phyloP scores from a whole-genome alignment of 2,797 vertebrate genomes.

The Danio choprae region DNA sequence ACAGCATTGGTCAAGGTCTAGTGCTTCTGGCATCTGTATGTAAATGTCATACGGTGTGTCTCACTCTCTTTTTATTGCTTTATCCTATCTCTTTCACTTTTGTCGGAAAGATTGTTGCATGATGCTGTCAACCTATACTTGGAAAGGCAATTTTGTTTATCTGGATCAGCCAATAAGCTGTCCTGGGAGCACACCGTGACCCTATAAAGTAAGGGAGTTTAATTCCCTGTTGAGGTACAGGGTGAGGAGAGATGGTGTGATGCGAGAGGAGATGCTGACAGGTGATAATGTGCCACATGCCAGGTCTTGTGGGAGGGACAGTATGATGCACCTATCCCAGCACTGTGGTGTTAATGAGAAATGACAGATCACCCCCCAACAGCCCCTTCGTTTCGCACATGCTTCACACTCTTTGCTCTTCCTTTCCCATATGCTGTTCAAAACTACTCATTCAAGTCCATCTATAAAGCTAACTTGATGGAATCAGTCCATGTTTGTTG shows the following conservation, averaged over 20 bases:
- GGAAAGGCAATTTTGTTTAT: slow-evolving; percentile 1
- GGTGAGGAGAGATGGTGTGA: slow-evolving; percentile 5
- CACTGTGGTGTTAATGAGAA: slow-evolving; percentile 48
- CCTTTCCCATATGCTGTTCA: slow-evolving; percentile 5
- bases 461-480: background rate
- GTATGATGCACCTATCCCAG: slow-evolving; percentile 9
- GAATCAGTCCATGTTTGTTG: slow-evolving; percentile 9
- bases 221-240: background rate
- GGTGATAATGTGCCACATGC: slow-evolving; percentile 54
- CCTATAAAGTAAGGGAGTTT: background rate
- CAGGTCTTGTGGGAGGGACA: slow-evolving; percentile 39
- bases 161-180: background rate
- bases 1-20: background rate
- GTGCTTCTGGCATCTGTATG: background rate
- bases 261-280: slow-evolving; percentile 44
- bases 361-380: slow-evolving; percentile 56
- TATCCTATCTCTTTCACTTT: background rate
- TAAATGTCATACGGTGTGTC: background rate
- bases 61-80: background rate
- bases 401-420: slow-evolving; percentile 16
- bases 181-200: background rate
- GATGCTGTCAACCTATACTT: background rate
- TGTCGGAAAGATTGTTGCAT: background rate
- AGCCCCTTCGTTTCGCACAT: slow-evolving; percentile 16
- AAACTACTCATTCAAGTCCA: background rate